phyloP scores from a whole-genome alignment of 2,113 vertebrate genomes.

The Tenebrosternarchus preto region DNA sequence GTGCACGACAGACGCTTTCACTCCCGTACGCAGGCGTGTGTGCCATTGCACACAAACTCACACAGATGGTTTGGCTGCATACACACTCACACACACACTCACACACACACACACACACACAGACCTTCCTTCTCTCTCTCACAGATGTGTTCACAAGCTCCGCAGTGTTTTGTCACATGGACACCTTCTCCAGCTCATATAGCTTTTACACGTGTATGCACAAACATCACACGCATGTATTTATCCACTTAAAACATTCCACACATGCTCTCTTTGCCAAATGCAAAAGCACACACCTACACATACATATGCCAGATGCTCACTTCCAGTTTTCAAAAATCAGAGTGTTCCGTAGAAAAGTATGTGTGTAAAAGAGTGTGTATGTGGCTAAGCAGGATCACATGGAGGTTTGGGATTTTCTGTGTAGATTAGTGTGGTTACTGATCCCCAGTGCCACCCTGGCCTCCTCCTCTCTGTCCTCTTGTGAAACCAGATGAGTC shows the following conservation, averaged over 20 bases:
- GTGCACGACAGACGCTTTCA: constrained; percentile 19
- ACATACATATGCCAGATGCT: constrained; percentile 6
- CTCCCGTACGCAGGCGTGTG: not conserved
- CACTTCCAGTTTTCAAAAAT: constrained; percentile 31
- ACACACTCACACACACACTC: constrained; percentile 42
- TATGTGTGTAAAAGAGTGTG: constrained; percentile 6
- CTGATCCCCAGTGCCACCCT: constrained; percentile 58
- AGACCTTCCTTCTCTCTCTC: not conserved
- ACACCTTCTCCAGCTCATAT: not conserved
- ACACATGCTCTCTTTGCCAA: not conserved
- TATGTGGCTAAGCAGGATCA: constrained; percentile 42
- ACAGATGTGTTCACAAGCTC: constrained; percentile 31
- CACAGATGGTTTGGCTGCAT: constrained; percentile 36
- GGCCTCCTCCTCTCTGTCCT: constrained; percentile 55
- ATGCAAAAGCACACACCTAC: not conserved
- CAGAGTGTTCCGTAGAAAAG: not conserved
- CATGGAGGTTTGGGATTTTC: constrained; percentile 41
- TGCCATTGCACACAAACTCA: too few species aligned
- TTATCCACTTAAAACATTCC: not conserved
- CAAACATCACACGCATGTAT: not conserved
- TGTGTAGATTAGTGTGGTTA: constrained; percentile 44
- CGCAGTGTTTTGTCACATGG: not conserved
- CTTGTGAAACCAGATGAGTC: constrained; percentile 57
- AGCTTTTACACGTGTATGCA: not conserved
- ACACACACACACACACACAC: constrained; percentile 33